Percentiles rank a stretch among this genome's conserved stretches.
Conservation (phyloP, 2,797 vertebrate genomes). For the Diplodus puntazzo region DNA sequence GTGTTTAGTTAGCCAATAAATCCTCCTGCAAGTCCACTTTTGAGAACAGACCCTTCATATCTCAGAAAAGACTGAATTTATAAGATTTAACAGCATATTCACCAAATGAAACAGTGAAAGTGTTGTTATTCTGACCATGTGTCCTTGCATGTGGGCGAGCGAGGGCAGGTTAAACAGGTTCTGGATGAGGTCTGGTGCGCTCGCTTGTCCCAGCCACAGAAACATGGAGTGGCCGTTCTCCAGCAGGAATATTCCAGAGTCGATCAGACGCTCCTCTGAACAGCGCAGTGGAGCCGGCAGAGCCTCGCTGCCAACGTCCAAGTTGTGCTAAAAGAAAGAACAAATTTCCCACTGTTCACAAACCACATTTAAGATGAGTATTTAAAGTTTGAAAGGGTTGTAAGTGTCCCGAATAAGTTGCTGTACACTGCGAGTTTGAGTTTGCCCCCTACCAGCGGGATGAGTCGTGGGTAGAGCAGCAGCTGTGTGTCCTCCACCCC, state of each 20-base stretch:
- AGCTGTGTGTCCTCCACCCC: slow-evolving; percentile 93
- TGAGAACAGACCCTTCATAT: no score
- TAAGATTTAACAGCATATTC: no score
- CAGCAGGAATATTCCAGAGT: slow-evolving; percentile 92
- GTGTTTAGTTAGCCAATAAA: no score
- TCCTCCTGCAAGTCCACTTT: no score
- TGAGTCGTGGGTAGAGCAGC: slow-evolving; percentile 93
- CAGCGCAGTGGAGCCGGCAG: slow-evolving; percentile 90
- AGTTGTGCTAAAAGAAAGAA: slow-evolving; percentile 84
- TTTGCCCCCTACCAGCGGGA: slow-evolving; percentile 88
- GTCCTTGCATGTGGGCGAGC: slow-evolving; percentile 88
- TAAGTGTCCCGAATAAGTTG: no score
- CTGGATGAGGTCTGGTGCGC: slow-evolving; percentile 92
- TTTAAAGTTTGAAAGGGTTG: no score
- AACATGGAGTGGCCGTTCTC: slow-evolving; percentile 92
- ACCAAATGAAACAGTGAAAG: no score
- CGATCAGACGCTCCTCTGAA: slow-evolving; percentile 92
- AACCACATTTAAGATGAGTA: neutral
- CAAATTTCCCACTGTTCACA: neutral
- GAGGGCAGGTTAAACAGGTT: slow-evolving; percentile 93
- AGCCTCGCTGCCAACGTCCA: slow-evolving; percentile 83
- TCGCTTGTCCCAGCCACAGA: slow-evolving; percentile 93
- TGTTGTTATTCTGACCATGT: slow-evolving; percentile 83
- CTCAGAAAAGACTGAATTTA: no score
- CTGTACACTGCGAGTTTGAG: neutral